A percentile compares a stretch with the other conserved stretches of the same genome.
These are phyloP conservation scores for Pseudoips prasinana DNA, from an alignment of 2,888 invertebrate species.

Conservation along the genomic window DNA sequence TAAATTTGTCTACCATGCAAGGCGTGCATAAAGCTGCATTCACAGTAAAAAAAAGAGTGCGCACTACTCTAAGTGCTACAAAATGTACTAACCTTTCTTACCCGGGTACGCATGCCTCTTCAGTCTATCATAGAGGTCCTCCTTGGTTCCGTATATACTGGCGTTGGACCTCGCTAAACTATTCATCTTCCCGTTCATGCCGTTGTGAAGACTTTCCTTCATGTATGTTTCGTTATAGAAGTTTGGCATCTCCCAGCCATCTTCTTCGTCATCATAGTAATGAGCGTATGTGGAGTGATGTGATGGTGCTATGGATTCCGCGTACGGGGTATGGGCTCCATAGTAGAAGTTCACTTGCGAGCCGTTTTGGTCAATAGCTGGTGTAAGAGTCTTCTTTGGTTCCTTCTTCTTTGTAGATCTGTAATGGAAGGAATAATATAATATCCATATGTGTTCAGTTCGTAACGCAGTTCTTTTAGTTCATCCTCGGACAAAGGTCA, in stretches of 20 bases:
- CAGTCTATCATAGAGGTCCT: slow-evolving; percentile 96
- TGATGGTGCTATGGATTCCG: slow-evolving; percentile 96
- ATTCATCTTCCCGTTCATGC: slow-evolving; percentile 93
- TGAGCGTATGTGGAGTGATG: slow-evolving; percentile 98
- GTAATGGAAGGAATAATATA: slow-evolving; percentile 14
- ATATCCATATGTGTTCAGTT: no score
- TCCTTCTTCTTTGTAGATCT: slow-evolving; percentile 93
- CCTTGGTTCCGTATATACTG: slow-evolving; percentile 96
- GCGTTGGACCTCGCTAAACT: slow-evolving; percentile 96
- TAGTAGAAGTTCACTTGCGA: slow-evolving; percentile 98
- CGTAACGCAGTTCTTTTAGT: no score
- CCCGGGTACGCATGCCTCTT: slow-evolving; percentile 96
- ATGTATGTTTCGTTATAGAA: slow-evolving; percentile 98
- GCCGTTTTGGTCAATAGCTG: slow-evolving; percentile 94
- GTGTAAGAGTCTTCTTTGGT: slow-evolving; percentile 94
- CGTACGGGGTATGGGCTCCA: slow-evolving; percentile 96
- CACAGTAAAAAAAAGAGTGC: slow-evolving; percentile 41
- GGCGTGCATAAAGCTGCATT: slow-evolving; percentile 42
- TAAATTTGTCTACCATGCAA: no score
- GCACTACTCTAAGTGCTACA: slow-evolving; percentile 68
- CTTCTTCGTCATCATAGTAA: slow-evolving; percentile 97
- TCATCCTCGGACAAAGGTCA: no score
- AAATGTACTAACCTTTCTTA: slow-evolving; percentile 92
- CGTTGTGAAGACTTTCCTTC: slow-evolving; percentile 95
- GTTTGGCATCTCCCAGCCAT: slow-evolving; percentile 98